Evolutionary conservation across 2,113 vertebrate genomes (phyloP), one percentile per base, ranked within the genome.

Genomic region (Larimichthys polyactis): DNA sequence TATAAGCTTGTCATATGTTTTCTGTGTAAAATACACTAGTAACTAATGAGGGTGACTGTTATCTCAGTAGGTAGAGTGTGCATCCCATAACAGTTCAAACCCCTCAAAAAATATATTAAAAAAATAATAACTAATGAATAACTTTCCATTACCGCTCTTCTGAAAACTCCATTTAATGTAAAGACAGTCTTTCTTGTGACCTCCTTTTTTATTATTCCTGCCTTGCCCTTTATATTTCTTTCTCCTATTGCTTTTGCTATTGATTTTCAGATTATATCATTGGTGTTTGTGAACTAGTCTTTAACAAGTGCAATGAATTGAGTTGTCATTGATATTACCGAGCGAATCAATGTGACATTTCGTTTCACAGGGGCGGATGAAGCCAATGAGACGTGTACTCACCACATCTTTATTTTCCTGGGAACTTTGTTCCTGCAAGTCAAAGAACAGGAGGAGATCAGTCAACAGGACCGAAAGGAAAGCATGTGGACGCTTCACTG

Each of bases 391-490:
- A 60, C 20, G n/a, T 69, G 54, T 68, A 94, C 93, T 94, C 84
- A 94, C 92, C 91, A 90, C 92, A 40, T 92, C 91, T 86, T 92
- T 92, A 74, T 27, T 87, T 73, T 90, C 93, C 82, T 93, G 93
- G 70, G 90, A 40, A 74, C 91, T 88, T 83, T 89, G 90, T 58
- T 92, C 90, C 92, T 94, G 89, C 71, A 87, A 88, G 49, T 24
- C 8, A 83, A 71, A 92, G 27, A 62, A 78, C 14, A 78, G 17
- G 3, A 46, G 55, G 44, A 64, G 51, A 78, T 75, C 60, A 86
- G 59, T 81, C 27, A 71, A 12, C 3, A 2, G 32, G 73, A 70
- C 62, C 58, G 54, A 46, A 46, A 44, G 12, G 8, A 2, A 67
- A 22, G 7, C 20, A 14, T 16, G 62, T 20, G 24, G 29, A 19